Percentiles rank a stretch among this genome's conserved stretches.
These are phyloP conservation scores for Epiblema foenella DNA, from an alignment of 2,888 invertebrate species.

Conservation along the genomic window DNA sequence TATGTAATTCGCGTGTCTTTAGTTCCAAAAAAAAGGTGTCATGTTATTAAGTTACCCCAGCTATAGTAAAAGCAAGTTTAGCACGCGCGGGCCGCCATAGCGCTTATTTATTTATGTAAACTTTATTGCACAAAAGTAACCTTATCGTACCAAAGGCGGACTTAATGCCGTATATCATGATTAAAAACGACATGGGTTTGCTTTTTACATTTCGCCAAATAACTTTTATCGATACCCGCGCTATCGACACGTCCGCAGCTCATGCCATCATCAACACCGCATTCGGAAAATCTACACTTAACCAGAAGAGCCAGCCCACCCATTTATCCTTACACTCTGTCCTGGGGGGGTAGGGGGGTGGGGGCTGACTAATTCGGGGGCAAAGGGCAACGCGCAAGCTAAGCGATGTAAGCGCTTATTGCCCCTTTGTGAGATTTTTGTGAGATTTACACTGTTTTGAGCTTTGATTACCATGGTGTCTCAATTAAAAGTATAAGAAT, in stretches of 20 bases:
- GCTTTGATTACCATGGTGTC: constrained; percentile 40
- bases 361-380: constrained; percentile 69
- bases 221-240: constrained; percentile 25
- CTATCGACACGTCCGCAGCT: constrained; percentile 28
- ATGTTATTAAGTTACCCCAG: too few species aligned
- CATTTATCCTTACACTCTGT: constrained; percentile 84
- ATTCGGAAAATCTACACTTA: constrained; percentile 86
- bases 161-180: too few species aligned
- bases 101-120: too few species aligned
- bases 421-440: constrained; percentile 62
- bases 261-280: constrained; percentile 83
- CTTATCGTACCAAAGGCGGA: too few species aligned
- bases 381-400: constrained; percentile 70
- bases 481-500: background rate
- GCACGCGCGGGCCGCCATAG: too few species aligned
- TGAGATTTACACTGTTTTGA: constrained; percentile 51
- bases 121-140: too few species aligned
- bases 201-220: background rate
- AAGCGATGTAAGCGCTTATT: constrained; percentile 71
- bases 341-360: constrained; percentile 55
- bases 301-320: constrained; percentile 85
- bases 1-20: too few species aligned
- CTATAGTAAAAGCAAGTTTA: too few species aligned
- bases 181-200: too few species aligned
- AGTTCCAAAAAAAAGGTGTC: too few species aligned